Evolutionary conservation across 2,797 vertebrate genomes (phyloP), one percentile per base, ranked within the genome.

Genomic region (Luscinia megarhynchos): DNA sequence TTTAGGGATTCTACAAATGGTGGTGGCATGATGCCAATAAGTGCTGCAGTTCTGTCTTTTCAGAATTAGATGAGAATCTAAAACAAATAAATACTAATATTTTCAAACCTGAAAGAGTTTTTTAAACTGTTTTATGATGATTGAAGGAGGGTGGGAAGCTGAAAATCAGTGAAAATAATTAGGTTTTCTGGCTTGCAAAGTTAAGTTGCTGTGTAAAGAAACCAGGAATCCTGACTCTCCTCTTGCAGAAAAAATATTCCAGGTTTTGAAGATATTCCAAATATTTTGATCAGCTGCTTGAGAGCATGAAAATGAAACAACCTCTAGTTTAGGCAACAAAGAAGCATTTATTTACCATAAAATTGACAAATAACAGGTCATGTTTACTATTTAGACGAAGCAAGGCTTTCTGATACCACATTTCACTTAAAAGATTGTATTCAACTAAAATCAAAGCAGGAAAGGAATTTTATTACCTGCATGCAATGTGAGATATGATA

Each of bases 381-480:
- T 46, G 29, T 82, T 97, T 96, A 90, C 58, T 96, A 87, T 95
- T 76, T 91, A 96, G 94, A 90, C 81, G 97, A 97, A 96, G 96
- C 83, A 96, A 96, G 90, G n/a, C 92, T 96, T 97, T 96, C 92
- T 94, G 88, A 63, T 97, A 84, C 63, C 10, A 1, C 83, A 82
- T 97, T 97, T 96, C 96, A 97, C 95, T 96, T 97, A 96, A 97
- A 97, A 97, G 92, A 97, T 95, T 97, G 95, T 95, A 96, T 97
- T 98, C 96, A 97, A 97, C 97, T 97, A 97, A 97, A 97, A 94
- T 95, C 95, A 97, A 97, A 96, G 96, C 95, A 70, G 43, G 40
- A 96, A 94, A 97, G 91, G 94, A 97, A 96, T 97, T 97, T 97
- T 94, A 97, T 97, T 97, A 97, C 97, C 96, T 97, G 89, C 76